Base-by-base conservation (phyloP, 2,888 invertebrate genomes). In the Idaea straminata region DNA sequence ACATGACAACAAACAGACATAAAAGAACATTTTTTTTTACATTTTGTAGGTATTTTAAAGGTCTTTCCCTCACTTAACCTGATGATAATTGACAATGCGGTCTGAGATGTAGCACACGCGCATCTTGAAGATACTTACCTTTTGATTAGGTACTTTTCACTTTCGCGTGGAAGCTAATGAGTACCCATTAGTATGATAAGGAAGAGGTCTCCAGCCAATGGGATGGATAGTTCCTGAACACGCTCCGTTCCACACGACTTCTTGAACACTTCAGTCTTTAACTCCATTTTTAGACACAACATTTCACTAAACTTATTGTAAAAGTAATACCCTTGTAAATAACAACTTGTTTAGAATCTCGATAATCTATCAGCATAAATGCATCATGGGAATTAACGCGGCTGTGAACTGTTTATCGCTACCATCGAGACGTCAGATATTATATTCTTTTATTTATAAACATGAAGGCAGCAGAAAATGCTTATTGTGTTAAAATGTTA, bases 231-330 rank as follows among this genome's bases (percentile, higher is more conserved):
- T 67, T 68, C 70, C 68, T 68, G 66, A 63, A 63, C 65, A 69
- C 69, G 72, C 62, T 70, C 62, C 70, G 71, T 73, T 73, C 68
- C 72, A 72, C 72, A 65, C 67, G 64, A 64, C 65, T 61, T 62
- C 62, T 10, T 47, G 35, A 67, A 64, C 65, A 62, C 71, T 65
- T 69, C 67, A 66, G 35, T 47, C 47, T 47, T 47, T 4, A 4
- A 47, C 13, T 13, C 5, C 47, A 47, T 47, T 47, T 36, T 36
- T 36, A 36, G 5, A 5, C 10, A 36, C 0, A 36, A 36, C 36
- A 7, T 7, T 36, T 36, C 36, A 25, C 25, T 25, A 36, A 36
- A 36, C 6, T 36, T 36, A 10, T 36, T 10, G 36, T 36, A 36
- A 36, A 5, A 36, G 36, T 10, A 25, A 25, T 3, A 2, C 36